Percentiles rank a stretch among this genome's conserved stretches.
Conservation (phyloP, 53 echinoderm and acorn worm genomes). For the Paracentrotus lividus region DNA sequence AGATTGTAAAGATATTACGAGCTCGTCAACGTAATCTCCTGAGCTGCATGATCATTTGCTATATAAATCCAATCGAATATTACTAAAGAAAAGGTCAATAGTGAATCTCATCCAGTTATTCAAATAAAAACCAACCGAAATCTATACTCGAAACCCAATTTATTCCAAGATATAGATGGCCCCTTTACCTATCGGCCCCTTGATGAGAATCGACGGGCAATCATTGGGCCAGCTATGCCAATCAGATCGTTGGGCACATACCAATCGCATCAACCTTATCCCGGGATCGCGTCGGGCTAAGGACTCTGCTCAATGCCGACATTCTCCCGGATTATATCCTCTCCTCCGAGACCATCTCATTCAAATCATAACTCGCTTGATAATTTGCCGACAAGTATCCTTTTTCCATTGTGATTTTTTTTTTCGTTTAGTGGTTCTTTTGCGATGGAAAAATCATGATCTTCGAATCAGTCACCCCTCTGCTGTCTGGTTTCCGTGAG, state of each 20-base stretch:
- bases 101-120: not conserved
- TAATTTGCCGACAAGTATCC: slow-evolving; percentile 55
- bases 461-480: too few relatives aligned
- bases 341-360: slow-evolving; percentile 4
- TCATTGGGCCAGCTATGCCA: not conserved
- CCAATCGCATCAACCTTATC: slow-evolving; percentile 52
- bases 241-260: not conserved
- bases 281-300: slow-evolving; percentile 17
- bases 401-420: slow-evolving; percentile 2
- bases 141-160: slow-evolving; percentile 39
- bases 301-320: not conserved
- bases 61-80: not conserved
- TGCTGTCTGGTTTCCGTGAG: too few relatives aligned
- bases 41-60: not conserved
- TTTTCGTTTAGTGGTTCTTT: slow-evolving; percentile 13
- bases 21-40: not conserved
- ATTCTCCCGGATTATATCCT: slow-evolving; percentile 36
- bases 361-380: slow-evolving; percentile 56
- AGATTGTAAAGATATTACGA: not conserved
- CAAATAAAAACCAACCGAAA: slow-evolving; percentile 31
- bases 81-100: not conserved
- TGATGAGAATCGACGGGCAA: not conserved
- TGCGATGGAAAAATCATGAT: not conserved
- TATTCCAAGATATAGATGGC: not conserved
- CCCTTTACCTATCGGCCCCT: not conserved